Evolutionary conservation across 2,113 vertebrate species (phyloP).

Genomic region (Rhodinocichla rosea): DNA sequence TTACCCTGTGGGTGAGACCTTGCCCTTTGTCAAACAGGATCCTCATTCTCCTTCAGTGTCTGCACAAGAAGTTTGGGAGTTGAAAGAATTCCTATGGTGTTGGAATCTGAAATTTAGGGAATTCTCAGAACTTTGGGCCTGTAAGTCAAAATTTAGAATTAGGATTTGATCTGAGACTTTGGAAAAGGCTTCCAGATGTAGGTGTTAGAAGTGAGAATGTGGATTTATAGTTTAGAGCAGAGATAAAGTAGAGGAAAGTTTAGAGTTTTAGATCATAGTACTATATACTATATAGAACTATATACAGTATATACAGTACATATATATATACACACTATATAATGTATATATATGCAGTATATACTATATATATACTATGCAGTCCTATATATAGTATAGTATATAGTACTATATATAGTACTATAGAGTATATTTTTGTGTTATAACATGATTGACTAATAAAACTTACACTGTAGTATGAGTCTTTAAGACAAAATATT

Average conservation of each 20-base stretch:
- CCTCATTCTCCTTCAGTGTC: background rate
- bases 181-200: background rate
- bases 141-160: background rate
- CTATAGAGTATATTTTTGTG: background rate
- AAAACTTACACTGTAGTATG: background rate
- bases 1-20: background rate
- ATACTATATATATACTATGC: background rate
- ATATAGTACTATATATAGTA: too few species aligned
- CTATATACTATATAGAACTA: too few species aligned
- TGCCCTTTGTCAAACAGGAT: background rate
- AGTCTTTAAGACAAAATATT: background rate
- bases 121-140: background rate
- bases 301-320: too few species aligned
- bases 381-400: too few species aligned
- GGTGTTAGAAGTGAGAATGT: background rate
- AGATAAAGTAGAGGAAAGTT: background rate
- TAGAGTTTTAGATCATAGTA: background rate
- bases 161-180: background rate
- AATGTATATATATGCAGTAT: too few species aligned
- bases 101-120: background rate
- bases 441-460: background rate
- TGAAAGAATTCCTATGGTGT: background rate
- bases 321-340: too few species aligned
- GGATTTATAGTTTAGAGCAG: background rate
- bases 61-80: background rate